A percentile compares a stretch with the other conserved stretches of the same genome.
These are phyloP conservation scores for Megastigmus dorsalis DNA, from an alignment of 2,888 invertebrate species.

Conservation along the genomic window DNA sequence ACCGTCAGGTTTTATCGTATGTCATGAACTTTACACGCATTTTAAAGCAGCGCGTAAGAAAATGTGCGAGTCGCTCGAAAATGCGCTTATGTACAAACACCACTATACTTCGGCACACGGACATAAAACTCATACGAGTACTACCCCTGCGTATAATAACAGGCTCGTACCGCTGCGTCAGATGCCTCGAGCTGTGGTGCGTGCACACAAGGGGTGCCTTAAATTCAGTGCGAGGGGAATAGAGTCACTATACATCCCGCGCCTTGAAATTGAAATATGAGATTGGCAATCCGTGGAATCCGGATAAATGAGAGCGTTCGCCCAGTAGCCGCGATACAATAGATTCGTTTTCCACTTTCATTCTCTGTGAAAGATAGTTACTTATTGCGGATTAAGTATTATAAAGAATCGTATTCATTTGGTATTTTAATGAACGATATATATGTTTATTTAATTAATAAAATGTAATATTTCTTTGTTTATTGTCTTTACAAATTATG, in stretches of 20 bases:
- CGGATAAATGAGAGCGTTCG: constrained; percentile 34
- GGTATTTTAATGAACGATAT: constrained; percentile 1
- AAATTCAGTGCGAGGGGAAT: constrained; percentile 15
- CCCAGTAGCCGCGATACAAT: no score
- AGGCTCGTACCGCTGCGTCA: constrained; percentile 14
- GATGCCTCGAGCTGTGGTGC: constrained; percentile 8
- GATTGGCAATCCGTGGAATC: constrained; percentile 39
- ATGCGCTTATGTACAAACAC: no score
- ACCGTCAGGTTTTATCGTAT: no score
- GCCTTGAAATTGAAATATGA: constrained; percentile 46
- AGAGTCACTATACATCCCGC: neutral
- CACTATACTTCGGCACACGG: neutral
- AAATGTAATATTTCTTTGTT: neutral
- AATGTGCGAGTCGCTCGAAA: neutral
- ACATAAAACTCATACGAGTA: constrained; percentile 10
- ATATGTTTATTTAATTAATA: neutral
- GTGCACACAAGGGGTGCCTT: constrained; percentile 11
- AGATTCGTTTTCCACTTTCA: no score
- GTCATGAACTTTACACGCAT: neutral
- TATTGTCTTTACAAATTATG: no score
- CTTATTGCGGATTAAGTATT: no score
- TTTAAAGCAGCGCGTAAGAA: constrained; percentile 7
- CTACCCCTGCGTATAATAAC: constrained; percentile 37
- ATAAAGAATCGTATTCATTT: no score
- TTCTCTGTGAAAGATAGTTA: no score